Conservation (phyloP, 2,888 invertebrate genomes). For the Allophyes oxyacanthae region DNA sequence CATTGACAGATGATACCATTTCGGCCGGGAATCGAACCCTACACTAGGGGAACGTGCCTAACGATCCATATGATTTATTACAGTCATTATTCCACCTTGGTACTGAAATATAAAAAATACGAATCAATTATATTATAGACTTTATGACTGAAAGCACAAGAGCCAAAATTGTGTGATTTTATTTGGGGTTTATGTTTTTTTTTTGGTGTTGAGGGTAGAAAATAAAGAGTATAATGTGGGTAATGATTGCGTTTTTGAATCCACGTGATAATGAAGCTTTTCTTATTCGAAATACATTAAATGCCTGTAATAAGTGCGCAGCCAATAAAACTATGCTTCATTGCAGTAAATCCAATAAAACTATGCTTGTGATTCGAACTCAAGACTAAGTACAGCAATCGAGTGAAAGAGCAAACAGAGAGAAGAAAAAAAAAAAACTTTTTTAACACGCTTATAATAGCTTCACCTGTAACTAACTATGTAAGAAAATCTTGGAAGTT, state of each 20-base stretch:
- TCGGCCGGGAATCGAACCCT: constrained; percentile 87
- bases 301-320: background rate
- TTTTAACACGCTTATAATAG: too few relatives aligned
- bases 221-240: constrained; percentile 67
- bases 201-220: constrained; percentile 48
- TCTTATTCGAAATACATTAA: constrained; percentile 36
- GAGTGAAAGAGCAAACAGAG: too few relatives aligned
- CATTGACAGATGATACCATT: constrained; percentile 89
- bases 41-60: constrained; percentile 84
- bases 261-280: constrained; percentile 67
- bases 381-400: too few relatives aligned
- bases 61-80: constrained; percentile 89
- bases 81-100: constrained; percentile 81
- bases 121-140: constrained; percentile 29
- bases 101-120: constrained; percentile 74
- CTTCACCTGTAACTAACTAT: too few relatives aligned
- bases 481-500: too few relatives aligned
- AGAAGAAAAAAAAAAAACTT: too few relatives aligned
- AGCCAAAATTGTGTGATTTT: constrained; percentile 30
- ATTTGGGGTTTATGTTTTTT: constrained; percentile 19
- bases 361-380: too few relatives aligned
- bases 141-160: constrained; percentile 30
- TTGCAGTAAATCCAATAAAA: too few relatives aligned
- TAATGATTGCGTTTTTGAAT: constrained; percentile 81
- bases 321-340: too few relatives aligned